A percentile compares a stretch with the other conserved stretches of the same genome.
phyloP scores from a whole-genome alignment of 2,797 vertebrate species.

The Xerus rutilus region DNA sequence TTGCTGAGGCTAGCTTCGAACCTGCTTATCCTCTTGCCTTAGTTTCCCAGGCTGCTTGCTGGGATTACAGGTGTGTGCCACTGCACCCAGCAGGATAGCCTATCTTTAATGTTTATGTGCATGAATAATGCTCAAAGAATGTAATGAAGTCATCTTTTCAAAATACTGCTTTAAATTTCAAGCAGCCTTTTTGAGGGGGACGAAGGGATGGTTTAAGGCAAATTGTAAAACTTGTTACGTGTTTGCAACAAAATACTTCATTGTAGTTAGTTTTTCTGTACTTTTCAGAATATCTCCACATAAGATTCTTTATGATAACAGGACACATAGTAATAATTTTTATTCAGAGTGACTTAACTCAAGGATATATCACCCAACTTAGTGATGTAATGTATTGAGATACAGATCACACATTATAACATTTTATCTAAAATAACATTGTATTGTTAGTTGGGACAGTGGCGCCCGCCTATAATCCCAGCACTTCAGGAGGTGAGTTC shows the following conservation, averaged over 20 bases:
- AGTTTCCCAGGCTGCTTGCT: no score
- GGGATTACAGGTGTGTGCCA: no score
- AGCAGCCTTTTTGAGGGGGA: neutral
- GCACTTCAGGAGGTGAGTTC: no score
- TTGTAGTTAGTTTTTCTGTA: constrained; percentile 34
- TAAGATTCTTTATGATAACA: constrained; percentile 46
- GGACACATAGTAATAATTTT: neutral
- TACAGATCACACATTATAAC: neutral
- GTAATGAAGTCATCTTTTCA: constrained; percentile 49
- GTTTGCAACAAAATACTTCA: constrained; percentile 32
- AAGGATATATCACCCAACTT: neutral
- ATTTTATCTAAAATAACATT: neutral
- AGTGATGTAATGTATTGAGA: neutral
- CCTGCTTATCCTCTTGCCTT: no score
- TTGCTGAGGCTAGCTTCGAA: no score
- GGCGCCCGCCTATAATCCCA: no score
- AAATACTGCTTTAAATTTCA: constrained; percentile 67
- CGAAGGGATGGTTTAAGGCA: neutral
- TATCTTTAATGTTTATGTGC: constrained; percentile 58
- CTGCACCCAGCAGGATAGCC: neutral
- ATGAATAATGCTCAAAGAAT: constrained; percentile 57
- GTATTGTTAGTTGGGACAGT: neutral
- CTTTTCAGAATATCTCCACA: constrained; percentile 44
- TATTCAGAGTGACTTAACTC: constrained; percentile 28
- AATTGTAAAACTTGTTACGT: constrained; percentile 62